Percentiles rank a stretch among this genome's conserved stretches.
phyloP scores from a whole-genome alignment of 2,113 vertebrate genomes.

The Muntiacus reevesi region DNA sequence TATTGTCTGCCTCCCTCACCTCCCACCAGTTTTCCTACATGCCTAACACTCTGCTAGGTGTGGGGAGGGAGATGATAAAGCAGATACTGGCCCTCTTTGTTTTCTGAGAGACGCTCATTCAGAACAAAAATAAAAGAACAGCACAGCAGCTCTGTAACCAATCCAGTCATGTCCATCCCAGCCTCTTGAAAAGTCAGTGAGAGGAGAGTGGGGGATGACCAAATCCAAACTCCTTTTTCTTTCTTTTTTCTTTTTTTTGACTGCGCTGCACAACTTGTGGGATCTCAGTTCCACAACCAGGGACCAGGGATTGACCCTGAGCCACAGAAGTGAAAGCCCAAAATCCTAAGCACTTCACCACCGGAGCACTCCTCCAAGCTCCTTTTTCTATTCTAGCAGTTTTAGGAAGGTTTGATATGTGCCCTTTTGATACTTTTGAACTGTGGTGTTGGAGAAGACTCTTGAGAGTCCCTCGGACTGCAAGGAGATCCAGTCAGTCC shows the following conservation, averaged over 20 bases:
- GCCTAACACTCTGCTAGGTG: neutral
- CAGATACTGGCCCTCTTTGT: neutral
- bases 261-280: neutral
- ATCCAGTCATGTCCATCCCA: neutral
- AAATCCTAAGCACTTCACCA: neutral
- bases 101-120: neutral
- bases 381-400: neutral
- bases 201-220: neutral
- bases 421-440: neutral
- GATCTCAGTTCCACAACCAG: neutral
- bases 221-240: neutral
- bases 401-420: neutral
- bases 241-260: neutral
- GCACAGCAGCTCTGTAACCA: neutral
- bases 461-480: neutral
- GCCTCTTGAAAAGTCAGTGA: neutral
- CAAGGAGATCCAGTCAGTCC: neutral
- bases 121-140: neutral
- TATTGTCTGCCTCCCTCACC: neutral
- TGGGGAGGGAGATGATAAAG: slow-evolving; percentile 1
- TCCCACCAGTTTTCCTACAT: neutral
- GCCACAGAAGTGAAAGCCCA: neutral
- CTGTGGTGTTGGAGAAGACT: neutral
- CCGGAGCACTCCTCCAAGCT: neutral
- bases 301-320: neutral